Conservation (phyloP, 2,888 invertebrate genomes). For the Ganaspis brasiliensis region DNA sequence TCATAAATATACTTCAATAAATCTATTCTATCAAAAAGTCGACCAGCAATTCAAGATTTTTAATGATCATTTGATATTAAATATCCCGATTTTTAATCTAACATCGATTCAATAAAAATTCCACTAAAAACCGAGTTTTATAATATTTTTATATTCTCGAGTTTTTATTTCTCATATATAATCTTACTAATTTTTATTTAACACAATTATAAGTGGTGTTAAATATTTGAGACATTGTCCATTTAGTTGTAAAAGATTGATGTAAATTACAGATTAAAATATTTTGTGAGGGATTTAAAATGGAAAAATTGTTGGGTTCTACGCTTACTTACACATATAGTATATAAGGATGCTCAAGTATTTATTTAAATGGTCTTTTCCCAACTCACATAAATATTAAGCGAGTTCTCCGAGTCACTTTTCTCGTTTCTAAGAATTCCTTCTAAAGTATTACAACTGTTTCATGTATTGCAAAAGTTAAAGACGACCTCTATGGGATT, state of each 20-base stretch:
- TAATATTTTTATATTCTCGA: too few relatives aligned
- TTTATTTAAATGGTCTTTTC: constrained; percentile 9
- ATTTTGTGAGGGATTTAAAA: neutral
- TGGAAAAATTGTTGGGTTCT: neutral
- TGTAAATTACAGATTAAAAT: neutral
- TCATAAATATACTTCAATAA: constrained; percentile 22
- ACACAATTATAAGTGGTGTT: too few relatives aligned
- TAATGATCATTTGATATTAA: neutral
- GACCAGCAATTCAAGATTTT: constrained; percentile 1
- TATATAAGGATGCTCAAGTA: neutral
- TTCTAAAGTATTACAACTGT: constrained; percentile 23
- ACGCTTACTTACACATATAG: neutral
- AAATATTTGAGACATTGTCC: neutral
- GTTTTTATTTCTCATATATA: too few relatives aligned
- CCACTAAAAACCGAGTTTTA: too few relatives aligned
- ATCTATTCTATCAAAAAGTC: constrained; percentile 6
- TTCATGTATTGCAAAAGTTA: constrained; percentile 40
- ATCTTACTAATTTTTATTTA: too few relatives aligned
- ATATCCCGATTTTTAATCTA: neutral
- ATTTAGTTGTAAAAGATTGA: neutral
- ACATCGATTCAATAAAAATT: neutral
- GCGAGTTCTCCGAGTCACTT: constrained; percentile 15
- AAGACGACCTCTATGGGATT: constrained; percentile 23
- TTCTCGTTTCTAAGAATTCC: constrained; percentile 14
- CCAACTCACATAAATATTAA: constrained; percentile 21